Evolutionary conservation across 2,888 invertebrate genomes (phyloP).

Genomic region (Geophilus truncorum): DNA sequence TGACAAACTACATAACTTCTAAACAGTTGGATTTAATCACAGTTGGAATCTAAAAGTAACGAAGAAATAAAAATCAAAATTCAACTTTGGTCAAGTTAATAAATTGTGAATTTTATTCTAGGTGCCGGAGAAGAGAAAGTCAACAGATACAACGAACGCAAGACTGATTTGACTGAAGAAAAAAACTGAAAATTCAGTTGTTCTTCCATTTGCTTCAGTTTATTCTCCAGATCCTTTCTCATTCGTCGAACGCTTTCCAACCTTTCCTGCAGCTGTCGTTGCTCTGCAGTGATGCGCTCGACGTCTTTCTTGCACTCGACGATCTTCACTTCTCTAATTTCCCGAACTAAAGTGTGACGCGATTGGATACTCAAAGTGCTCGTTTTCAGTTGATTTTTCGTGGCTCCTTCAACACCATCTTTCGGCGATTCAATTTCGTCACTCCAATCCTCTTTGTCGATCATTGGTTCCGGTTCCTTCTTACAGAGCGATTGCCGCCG

Average conservation of each 20-base stretch:
- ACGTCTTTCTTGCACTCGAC: no score
- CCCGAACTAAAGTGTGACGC: background rate
- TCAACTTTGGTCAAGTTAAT: background rate
- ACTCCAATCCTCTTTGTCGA: background rate
- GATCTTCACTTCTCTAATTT: background rate
- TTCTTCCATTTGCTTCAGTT: no score
- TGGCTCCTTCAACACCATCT: no score
- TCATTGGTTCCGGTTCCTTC: no score
- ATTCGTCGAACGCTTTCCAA: no score
- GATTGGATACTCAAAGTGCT: background rate
- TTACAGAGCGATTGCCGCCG: background rate
- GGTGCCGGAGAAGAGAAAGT: background rate
- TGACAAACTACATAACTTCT: conserved; percentile 55
- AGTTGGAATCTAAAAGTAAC: background rate
- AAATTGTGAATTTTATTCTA: background rate
- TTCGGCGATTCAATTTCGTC: no score
- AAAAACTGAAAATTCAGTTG: background rate
- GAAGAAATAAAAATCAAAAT: no score
- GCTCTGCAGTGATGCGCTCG: no score
- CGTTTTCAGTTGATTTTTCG: background rate
- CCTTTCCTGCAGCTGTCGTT: no score
- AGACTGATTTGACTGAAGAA: background rate
- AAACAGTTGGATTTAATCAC: background rate
- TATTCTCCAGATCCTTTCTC: no score
- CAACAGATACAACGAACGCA: background rate